A percentile compares a stretch with the other conserved stretches of the same genome.
phyloP scores from a whole-genome alignment of 2,113 vertebrate species.

The Festucalex cinctus region DNA sequence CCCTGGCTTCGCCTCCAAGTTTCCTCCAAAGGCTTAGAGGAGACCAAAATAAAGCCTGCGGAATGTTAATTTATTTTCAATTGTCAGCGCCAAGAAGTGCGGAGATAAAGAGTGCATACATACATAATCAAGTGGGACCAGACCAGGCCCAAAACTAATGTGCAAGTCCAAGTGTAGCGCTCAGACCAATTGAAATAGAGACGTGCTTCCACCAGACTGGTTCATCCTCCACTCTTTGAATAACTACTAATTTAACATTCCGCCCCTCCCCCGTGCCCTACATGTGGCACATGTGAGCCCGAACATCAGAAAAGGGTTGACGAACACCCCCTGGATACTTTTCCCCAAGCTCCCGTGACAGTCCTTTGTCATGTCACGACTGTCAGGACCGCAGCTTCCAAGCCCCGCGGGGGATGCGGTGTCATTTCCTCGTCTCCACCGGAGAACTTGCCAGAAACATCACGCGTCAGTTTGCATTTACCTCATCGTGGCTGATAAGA shows the following conservation, averaged over 20 bases:
- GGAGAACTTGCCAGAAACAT: slow-evolving; percentile 47
- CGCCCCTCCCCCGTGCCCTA: slow-evolving; percentile 50
- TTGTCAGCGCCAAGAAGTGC: slow-evolving; percentile 60
- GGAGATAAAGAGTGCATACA: slow-evolving; percentile 70
- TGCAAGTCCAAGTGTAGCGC: slow-evolving; percentile 59
- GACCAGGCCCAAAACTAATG: slow-evolving; percentile 58
- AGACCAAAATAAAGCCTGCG: slow-evolving; percentile 71
- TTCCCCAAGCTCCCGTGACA: slow-evolving; percentile 53
- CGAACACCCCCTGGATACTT: slow-evolving; percentile 42
- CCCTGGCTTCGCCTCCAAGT: slow-evolving; percentile 63
- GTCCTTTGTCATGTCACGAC: slow-evolving; percentile 66
- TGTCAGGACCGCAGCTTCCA: slow-evolving; percentile 59
- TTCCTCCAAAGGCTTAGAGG: slow-evolving; percentile 69
- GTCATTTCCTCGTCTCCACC: slow-evolving; percentile 68
- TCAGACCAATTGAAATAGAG: slow-evolving; percentile 55
- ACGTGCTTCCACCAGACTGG: slow-evolving; percentile 38
- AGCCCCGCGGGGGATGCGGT: slow-evolving; percentile 62
- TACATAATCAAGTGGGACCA: slow-evolving; percentile 70
- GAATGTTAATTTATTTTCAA: slow-evolving; percentile 83
- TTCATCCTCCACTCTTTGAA: slow-evolving; percentile 49
- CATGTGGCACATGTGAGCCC: slow-evolving; percentile 49
- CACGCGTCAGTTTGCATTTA: slow-evolving; percentile 28
- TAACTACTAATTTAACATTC: slow-evolving; percentile 61
- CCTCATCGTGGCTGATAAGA: slow-evolving; percentile 40
- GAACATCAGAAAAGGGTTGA: slow-evolving; percentile 53